Evolutionary conservation across 2,888 invertebrate genomes (phyloP).

Genomic region (Petrophora chlorosata): DNA sequence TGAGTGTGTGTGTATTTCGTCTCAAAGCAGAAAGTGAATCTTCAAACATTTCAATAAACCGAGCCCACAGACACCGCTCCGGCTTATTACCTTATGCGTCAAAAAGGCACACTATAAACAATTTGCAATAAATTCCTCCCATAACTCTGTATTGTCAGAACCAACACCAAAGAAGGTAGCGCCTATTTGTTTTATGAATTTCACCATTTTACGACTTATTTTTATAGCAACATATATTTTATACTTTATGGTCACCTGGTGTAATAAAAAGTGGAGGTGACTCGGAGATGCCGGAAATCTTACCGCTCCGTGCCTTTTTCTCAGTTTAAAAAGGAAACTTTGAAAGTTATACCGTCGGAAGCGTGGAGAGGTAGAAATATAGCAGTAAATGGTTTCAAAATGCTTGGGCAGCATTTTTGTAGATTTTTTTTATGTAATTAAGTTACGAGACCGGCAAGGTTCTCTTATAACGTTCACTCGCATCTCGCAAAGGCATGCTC

Average conservation of each 20-base stretch:
- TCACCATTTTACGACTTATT: constrained; percentile 58
- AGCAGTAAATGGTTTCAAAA: constrained; percentile 4
- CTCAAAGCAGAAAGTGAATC: no score
- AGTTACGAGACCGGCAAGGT: no score
- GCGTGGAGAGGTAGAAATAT: background rate
- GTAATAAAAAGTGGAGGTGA: constrained; percentile 49
- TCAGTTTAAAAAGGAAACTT: constrained; percentile 22
- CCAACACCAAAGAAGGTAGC: constrained; percentile 26
- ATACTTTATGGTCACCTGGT: constrained; percentile 59
- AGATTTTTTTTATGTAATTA: no score
- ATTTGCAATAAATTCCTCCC: constrained; percentile 35
- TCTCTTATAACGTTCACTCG: no score
- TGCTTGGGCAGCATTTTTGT: background rate
- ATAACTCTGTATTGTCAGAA: constrained; percentile 35
- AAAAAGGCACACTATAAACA: constrained; percentile 27
- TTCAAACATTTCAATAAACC: no score
- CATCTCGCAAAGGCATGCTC: no score
- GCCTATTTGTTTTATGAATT: constrained; percentile 57
- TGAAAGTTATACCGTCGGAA: constrained; percentile 14
- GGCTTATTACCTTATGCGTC: constrained; percentile 14
- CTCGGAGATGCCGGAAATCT: constrained; percentile 38
- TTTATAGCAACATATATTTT: constrained; percentile 65
- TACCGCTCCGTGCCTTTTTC: constrained; percentile 32
- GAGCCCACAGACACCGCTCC: no score
- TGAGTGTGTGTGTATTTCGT: no score